Evolutionary conservation across 2,888 invertebrate genomes (phyloP), one percentile per base, ranked within the genome.

Genomic region (Sinodicranocentrus sp.): DNA sequence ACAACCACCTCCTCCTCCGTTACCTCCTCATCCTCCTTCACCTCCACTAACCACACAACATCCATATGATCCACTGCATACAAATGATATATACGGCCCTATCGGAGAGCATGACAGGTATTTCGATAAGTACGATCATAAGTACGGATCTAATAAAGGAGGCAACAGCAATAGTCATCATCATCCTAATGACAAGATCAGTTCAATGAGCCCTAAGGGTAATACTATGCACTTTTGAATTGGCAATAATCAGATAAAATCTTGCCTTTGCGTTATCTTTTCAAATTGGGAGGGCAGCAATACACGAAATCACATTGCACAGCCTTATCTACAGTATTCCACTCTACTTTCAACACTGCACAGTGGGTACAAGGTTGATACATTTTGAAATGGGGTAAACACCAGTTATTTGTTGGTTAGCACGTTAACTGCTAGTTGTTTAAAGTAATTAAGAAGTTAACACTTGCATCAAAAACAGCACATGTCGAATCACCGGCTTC

Each of bases 71-170:
- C 82, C 78, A 2, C 65, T 80, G 6, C 59, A 77, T 72, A 59
- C 71, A 26, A 84, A 84, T 67, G 84, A 84, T 63, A 72, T 84
- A 26, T 84, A 84, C 25, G 80, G 59, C 25, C 78, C 78, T 5
- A 61, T 71, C n/a, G 78, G 79, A 19, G 72, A 52, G 2, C 72
- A 67, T 67, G 72, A 80, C 21, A 80, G 59, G 26, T 84, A 72
- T 57, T 72, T 17, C 72, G 68, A 78, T 33, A 78, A 84, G 44
- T 71, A 52, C 54, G 82, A 71, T 44, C n/a, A 43, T 25, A 67
- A 73, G 43, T 78, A 72, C 52, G 65, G 65, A 8, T 67, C 71
- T 1, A 72, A 52, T 26, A 57, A 33, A 33, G 83, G 72, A 21
- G 70, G 26, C 23, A 75, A 48, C 44, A 72, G 63, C 26, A 48